Percentiles rank a stretch among this genome's conserved stretches.
Evolutionary conservation across 1,140 invertebrate genomes (phyloP).

Genomic region (Pygmarrhopalites habei): DNA sequence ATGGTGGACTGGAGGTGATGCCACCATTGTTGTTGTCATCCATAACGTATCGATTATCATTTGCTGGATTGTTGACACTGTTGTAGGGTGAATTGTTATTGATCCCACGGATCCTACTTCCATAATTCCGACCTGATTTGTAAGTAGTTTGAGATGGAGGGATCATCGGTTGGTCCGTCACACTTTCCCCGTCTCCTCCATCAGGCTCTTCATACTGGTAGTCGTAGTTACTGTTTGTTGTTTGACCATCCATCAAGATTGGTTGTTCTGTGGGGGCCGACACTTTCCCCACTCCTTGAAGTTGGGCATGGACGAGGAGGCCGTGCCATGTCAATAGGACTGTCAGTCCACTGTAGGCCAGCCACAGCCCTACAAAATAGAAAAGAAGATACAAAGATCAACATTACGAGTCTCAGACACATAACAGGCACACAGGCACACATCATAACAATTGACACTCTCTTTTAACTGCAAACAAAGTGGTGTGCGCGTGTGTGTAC

Average conservation of each 20-base stretch:
- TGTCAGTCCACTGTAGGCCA: slow-evolving; percentile 1
- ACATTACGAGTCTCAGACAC: too few relatives aligned
- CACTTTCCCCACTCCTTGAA: too few relatives aligned
- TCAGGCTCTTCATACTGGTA: too few relatives aligned
- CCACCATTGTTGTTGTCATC: not conserved
- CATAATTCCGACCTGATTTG: not conserved
- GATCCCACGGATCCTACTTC: slow-evolving; percentile 5
- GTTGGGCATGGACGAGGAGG: not conserved
- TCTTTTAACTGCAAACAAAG: too few relatives aligned
- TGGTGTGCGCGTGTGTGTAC: too few relatives aligned
- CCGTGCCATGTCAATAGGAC: slow-evolving; percentile 3
- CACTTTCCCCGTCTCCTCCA: not conserved
- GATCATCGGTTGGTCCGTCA: not conserved
- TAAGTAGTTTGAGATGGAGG: not conserved
- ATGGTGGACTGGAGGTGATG: not conserved
- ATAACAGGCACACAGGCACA: too few relatives aligned
- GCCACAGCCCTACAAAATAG: slow-evolving; percentile 2
- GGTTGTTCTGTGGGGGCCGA: not conserved
- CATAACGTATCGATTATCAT: not conserved
- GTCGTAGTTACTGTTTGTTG: too few relatives aligned
- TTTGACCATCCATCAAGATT: not conserved
- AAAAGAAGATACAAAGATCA: too few relatives aligned
- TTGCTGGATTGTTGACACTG: not conserved
- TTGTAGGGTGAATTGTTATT: slow-evolving; percentile 9
- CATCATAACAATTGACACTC: too few relatives aligned